A percentile compares a stretch with the other conserved stretches of the same genome.
Evolutionary conservation across 2,888 invertebrate species (phyloP).

Genomic region (Myopa tessellatipennis): DNA sequence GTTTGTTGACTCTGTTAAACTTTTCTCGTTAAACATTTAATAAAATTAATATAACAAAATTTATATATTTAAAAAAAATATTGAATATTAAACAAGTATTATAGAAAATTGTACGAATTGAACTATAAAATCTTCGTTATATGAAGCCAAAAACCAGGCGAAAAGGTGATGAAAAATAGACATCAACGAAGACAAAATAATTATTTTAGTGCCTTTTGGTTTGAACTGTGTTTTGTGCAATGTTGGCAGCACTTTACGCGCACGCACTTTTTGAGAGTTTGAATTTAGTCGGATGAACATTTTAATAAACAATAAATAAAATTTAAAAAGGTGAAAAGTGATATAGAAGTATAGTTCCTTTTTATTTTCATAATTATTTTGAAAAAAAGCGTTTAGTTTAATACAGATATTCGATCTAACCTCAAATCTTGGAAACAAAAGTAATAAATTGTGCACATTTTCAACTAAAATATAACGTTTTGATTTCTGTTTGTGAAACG

Average conservation of each 20-base stretch:
- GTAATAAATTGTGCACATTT: background rate
- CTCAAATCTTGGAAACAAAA: slow-evolving; percentile 18
- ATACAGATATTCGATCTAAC: background rate
- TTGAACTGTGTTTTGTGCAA: background rate
- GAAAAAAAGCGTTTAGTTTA: background rate
- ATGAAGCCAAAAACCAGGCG: too few relatives aligned
- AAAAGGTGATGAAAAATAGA: too few relatives aligned
- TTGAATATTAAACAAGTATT: background rate
- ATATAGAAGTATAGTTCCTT: background rate
- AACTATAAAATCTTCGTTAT: too few relatives aligned
- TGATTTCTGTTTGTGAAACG: background rate
- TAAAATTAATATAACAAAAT: too few relatives aligned
- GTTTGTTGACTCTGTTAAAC: too few relatives aligned
- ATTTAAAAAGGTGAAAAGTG: background rate
- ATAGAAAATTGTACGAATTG: background rate
- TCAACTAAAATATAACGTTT: background rate
- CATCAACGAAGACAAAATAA: too few relatives aligned
- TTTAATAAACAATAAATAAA: too few relatives aligned
- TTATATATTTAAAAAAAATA: too few relatives aligned
- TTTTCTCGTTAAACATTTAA: too few relatives aligned
- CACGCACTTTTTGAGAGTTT: background rate
- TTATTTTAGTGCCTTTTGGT: background rate
- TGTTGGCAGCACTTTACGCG: slow-evolving; percentile 28
- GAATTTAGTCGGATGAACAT: too few relatives aligned
- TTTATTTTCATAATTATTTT: background rate